Conservation (phyloP, 2,888 invertebrate genomes). For the Agonopterix heracliana region DNA sequence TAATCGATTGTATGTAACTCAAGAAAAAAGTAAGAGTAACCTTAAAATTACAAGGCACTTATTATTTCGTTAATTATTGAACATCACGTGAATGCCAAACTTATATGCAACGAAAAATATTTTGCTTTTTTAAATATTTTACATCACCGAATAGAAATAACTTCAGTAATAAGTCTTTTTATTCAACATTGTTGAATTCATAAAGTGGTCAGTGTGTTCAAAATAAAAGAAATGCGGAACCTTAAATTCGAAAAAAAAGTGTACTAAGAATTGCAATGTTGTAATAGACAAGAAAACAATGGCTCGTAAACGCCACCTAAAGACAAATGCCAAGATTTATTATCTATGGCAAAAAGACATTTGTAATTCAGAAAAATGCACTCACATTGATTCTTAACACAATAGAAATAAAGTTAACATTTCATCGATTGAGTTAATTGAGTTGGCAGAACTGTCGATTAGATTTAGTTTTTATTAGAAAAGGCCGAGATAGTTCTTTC, state of each 20-base stretch:
- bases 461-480: slow-evolving; percentile 35
- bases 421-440: slow-evolving; percentile 12
- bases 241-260: neutral
- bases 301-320: slow-evolving; percentile 52
- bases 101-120: too few species aligned
- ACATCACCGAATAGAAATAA: too few species aligned
- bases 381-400: neutral
- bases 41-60: too few species aligned
- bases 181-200: too few species aligned
- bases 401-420: slow-evolving; percentile 5
- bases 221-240: neutral
- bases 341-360: slow-evolving; percentile 40
- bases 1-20: too few species aligned
- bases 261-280: neutral
- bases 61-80: too few species aligned
- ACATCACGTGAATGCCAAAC: too few species aligned
- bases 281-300: slow-evolving; percentile 39
- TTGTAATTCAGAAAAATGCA: neutral
- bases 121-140: too few species aligned
- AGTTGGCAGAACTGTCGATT: slow-evolving; percentile 31
- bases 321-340: slow-evolving; percentile 67
- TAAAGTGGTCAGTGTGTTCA: too few species aligned
- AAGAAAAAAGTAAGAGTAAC: too few species aligned
- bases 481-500: slow-evolving; percentile 46
- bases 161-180: too few species aligned